Evolutionary conservation across 2,797 vertebrate genomes (phyloP).

Genomic region (Sebastes reedi): DNA sequence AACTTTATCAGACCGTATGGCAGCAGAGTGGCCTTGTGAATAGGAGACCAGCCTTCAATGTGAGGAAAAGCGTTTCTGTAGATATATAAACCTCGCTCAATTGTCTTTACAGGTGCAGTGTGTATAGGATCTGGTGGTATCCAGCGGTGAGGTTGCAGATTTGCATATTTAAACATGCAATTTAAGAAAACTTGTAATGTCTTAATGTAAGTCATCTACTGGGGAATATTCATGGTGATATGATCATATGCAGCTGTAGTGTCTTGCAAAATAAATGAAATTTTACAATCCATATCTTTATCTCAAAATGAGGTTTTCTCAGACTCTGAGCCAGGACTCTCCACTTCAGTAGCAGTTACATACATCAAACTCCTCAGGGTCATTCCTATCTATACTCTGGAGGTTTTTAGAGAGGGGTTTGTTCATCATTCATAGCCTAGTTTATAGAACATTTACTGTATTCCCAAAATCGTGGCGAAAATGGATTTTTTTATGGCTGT

Average conservation of each 20-base stretch:
- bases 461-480: neutral
- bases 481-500: neutral
- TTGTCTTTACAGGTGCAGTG: too few relatives aligned
- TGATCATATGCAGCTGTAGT: neutral
- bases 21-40: neutral
- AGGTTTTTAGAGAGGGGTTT: neutral
- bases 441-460: neutral
- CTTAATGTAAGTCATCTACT: too few relatives aligned
- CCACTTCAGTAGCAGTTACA: neutral
- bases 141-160: too few relatives aligned
- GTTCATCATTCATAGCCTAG: neutral
- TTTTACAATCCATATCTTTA: neutral
- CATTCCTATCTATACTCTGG: neutral
- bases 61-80: too few relatives aligned
- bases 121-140: too few relatives aligned
- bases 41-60: neutral
- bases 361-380: neutral
- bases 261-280: neutral
- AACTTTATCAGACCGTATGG: too few relatives aligned
- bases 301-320: neutral
- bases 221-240: too few relatives aligned
- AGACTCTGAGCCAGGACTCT: neutral
- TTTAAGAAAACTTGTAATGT: too few relatives aligned
- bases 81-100: neutral
- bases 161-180: too few relatives aligned